Evolutionary conservation across 2,113 vertebrate species (phyloP).

Genomic region (Oryzias javanicus): DNA sequence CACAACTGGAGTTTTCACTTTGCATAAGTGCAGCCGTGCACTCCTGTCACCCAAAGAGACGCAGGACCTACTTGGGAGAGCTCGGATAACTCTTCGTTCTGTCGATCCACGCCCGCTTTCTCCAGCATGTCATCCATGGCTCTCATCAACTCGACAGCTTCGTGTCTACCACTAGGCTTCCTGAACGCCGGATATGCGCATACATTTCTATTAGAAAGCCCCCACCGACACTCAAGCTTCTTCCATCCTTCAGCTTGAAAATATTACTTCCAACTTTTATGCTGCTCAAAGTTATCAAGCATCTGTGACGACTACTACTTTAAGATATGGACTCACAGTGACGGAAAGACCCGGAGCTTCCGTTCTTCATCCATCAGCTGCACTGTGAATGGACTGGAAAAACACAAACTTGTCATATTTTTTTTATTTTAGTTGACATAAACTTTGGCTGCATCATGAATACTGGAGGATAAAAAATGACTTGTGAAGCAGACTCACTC

Average conservation of each 20-base stretch:
- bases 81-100: constrained; percentile 69
- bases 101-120: constrained; percentile 78
- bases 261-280: background rate
- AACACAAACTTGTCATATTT: constrained; percentile 8
- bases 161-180: constrained; percentile 83
- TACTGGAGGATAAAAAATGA: background rate
- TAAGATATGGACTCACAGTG: constrained; percentile 77
- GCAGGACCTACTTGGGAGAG: constrained; percentile 77
- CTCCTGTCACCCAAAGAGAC: background rate
- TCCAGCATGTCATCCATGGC: constrained; percentile 88
- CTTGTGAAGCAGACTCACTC: constrained; percentile 75
- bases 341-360: constrained; percentile 81
- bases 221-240: background rate
- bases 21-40: background rate
- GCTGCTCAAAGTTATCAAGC: background rate
- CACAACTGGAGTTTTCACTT: background rate
- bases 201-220: background rate
- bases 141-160: constrained; percentile 81
- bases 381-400: constrained; percentile 85
- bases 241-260: background rate
- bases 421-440: background rate
- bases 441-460: background rate
- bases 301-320: too few relatives aligned
- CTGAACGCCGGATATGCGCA: constrained; percentile 56
- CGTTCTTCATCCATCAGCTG: constrained; percentile 84